Evolutionary conservation across 2,113 vertebrate genomes (phyloP).

Genomic region (Dinomys branickii): DNA sequence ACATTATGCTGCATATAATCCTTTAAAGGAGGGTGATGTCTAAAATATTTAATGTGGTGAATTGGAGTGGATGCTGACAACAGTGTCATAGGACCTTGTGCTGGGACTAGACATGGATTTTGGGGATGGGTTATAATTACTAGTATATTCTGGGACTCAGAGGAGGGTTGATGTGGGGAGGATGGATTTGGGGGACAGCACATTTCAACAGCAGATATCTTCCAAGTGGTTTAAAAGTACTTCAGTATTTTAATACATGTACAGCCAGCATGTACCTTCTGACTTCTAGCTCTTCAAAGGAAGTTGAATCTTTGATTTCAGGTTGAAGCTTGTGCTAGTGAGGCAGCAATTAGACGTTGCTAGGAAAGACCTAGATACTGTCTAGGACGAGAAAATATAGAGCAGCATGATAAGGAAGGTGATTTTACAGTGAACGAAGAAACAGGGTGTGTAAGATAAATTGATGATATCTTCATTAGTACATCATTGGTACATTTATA

Average conservation of each 20-base stretch:
- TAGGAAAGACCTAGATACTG: neutral
- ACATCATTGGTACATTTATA: neutral
- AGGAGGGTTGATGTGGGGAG: neutral
- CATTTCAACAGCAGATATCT: neutral
- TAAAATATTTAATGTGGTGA: neutral
- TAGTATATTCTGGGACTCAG: neutral
- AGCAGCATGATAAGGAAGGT: neutral
- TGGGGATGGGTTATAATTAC: neutral
- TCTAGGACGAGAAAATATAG: neutral
- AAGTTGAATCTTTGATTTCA: constrained; percentile 17
- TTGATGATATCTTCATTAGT: neutral
- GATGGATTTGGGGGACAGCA: neutral
- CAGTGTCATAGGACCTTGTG: neutral
- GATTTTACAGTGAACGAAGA: neutral
- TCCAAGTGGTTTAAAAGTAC: neutral
- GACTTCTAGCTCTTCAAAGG: constrained; percentile 31
- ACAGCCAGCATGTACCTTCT: neutral
- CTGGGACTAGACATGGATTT: neutral
- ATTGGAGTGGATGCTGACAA: neutral
- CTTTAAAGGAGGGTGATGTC: neutral
- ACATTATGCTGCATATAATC: neutral
- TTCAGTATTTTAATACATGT: neutral
- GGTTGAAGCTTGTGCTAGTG: neutral
- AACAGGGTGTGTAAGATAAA: neutral
- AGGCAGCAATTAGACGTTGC: neutral